Evolutionary conservation across 2,113 vertebrate genomes (phyloP), one percentile per base, ranked within the genome.

Genomic region (Platysternon megacephalum): DNA sequence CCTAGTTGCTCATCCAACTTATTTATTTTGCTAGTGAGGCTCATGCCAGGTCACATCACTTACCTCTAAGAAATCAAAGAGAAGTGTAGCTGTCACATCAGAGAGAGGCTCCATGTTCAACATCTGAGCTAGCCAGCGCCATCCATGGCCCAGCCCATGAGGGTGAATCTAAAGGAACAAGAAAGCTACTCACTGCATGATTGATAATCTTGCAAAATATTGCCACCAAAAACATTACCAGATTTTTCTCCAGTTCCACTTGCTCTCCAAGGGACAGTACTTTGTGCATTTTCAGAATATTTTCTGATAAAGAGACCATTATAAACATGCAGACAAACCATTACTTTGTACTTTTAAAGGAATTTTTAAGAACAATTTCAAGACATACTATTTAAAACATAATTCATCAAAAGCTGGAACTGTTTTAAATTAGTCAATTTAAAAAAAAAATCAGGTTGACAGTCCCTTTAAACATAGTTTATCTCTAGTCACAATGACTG

Each of bases 31-130:
- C 72, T 86, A 16, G 28, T 28, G 46, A 48, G 32, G 4, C 32
- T 52, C 82, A 61, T 6, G 3, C 19, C 21, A 39, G 11, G 6
- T 13, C 9, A 26, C 61, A 84, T 3, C 17, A 58, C 93, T 39
- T 95, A 99, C 99, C 99, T 99, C 99, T 26, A 99, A 98, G 87
- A 99, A 99, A 98, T 99, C 99, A 48, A 99, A 99, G 4, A 99
- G 98, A 55, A 99, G 97, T 0, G 99, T 99, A 0, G 99, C 99
- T 1, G 99, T 99, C 96, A 99, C 98, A 82, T 99, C 99, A 5
- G 98, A 98, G 87, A 99, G 91, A 9, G 99, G 99, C 92, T 99
- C 99, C 99, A 99, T 98, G 97, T 99, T 99, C 84, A 99, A 93
- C 94, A 99, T 98, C 96, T 99, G 99, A 5, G 99, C 99, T 86